Evolutionary conservation across 2,113 vertebrate species (phyloP), one percentile per base, ranked within the genome.

Genomic region (Theristicus caerulescens): DNA sequence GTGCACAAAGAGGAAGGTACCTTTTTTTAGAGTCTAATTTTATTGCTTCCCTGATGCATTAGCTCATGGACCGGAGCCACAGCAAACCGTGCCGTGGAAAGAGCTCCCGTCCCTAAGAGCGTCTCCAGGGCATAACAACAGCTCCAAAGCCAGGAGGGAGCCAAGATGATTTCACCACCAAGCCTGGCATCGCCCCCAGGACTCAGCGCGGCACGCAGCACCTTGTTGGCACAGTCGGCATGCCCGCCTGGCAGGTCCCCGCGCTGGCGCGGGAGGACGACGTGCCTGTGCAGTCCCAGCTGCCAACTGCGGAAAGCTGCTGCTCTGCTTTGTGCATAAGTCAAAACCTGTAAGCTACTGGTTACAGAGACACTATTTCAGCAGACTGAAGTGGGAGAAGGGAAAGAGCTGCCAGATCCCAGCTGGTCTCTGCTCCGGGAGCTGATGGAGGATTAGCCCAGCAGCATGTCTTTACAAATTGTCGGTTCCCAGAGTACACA

Each of bases 371-470:
- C 67, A 34, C 47, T 77, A 42, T 67, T 71, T 7, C 11, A 64
- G 89, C 80, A 40, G 73, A 4, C 47, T 67, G 64, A 2, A 89
- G 93, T 22, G 86, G 91, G 81, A 96, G 91, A 93, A 91, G 52
- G 61, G 61, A 89, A 74, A 47, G 65, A 42, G 87, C 78, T 93
- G 94, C 96, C 96, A 93, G 93, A 64, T 26, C 81, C 62, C 94
- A 82, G 91, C 94, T 82, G 94, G 9, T 86, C 93, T 47, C 77
- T 6, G 44, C 86, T 47, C 52, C 77, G 19, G 94, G 95, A 95
- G 89, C 92, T 69, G 94, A 19, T 65, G 87, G 84, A 84, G 95
- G 93, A 95, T 96, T 90, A 94, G 87, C 90, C 90, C 93, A 64
- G 94, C 93, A 94, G 91, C 84, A 1, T 13, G 89, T 69, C 91